Evolutionary conservation across 37 sponge, comb jelly and placozoan species (phyloP).

Genomic region (Crambe crambe): DNA sequence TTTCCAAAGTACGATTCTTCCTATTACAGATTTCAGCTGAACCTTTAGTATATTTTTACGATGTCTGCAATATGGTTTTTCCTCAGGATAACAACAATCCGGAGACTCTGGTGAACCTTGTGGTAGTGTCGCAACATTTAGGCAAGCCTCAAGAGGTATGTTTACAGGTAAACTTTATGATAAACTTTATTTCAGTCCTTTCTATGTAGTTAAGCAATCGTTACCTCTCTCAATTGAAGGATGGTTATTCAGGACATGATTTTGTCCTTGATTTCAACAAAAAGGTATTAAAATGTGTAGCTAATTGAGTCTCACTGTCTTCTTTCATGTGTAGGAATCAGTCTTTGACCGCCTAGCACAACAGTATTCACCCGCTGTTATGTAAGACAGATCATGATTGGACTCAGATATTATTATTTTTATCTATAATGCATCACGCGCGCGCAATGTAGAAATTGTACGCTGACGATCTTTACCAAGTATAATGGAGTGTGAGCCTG

Average conservation of each 20-base stretch:
- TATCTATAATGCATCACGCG: too few relatives aligned
- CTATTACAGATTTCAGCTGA: background rate
- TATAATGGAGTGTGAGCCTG: too few relatives aligned
- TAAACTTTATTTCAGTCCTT: background rate
- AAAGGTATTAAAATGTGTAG: too few relatives aligned
- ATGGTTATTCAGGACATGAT: constrained; percentile 78
- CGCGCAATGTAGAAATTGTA: too few relatives aligned
- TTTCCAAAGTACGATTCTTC: constrained; percentile 87
- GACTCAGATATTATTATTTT: too few relatives aligned
- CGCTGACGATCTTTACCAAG: too few relatives aligned
- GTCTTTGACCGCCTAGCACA: background rate
- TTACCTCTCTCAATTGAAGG: constrained; percentile 91
- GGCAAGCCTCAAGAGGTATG: constrained; percentile 85
- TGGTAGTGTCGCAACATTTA: constrained; percentile 90
- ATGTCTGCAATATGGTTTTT: background rate
- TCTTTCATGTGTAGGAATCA: background rate
- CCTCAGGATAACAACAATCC: constrained; percentile 91
- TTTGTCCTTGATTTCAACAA: constrained; percentile 71
- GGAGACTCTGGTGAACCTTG: constrained; percentile 91
- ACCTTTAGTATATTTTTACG: background rate
- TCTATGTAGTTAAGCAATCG: constrained; percentile 54
- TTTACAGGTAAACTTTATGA: background rate
- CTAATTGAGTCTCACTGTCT: background rate
- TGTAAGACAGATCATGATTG: background rate
- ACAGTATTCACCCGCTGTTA: background rate